Evolutionary conservation across 2,113 vertebrate species (phyloP), one percentile per base, ranked within the genome.

Genomic region (Entelurus aequoreus): DNA sequence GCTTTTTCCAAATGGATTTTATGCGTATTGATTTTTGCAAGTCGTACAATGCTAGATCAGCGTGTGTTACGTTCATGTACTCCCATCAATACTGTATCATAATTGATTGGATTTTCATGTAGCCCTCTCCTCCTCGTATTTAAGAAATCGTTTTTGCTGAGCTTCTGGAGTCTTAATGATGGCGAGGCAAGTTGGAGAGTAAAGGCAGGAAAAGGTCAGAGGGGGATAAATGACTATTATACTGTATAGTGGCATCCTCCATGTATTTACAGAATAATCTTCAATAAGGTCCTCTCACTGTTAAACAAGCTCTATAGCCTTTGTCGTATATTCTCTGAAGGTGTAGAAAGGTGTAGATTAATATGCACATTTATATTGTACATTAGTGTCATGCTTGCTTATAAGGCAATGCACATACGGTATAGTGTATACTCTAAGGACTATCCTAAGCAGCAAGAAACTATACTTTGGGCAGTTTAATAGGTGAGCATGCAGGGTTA

Each of bases 191-290:
- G 77, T 74, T 75, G 70, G 69, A 64, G 78, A 84, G 74, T 72
- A 71, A 85, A 80, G 71, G 64, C 70, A 82, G 68, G 74, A 72
- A 68, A 73, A 84, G 83, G 66, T 77, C 79, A 78, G 5, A 5
- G 74, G 72, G 77, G 80, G 81, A 82, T 69, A 62, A 72, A 84
- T 79, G 79, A 76, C 77, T 78, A 69, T 78, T 76, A 82, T 8
- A 9, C 8, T 42, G 10, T 5, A 14, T 76, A 80, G 71, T 74
- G 72, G 71, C 79, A 79, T 79, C 83, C 85, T 82, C 79, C 81
- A 84, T 79, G 81, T 65, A 66, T 74, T 28, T 54, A 81, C 75
- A 62, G 58, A 75, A 71, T 69, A 74, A 82, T 80, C 72, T 76
- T 80, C 70, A 56, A 67, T 57, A 64, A 80, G 75, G 63, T 72